phyloP scores from a whole-genome alignment of 2,888 invertebrate genomes.

The Phymatocera aterrima region DNA sequence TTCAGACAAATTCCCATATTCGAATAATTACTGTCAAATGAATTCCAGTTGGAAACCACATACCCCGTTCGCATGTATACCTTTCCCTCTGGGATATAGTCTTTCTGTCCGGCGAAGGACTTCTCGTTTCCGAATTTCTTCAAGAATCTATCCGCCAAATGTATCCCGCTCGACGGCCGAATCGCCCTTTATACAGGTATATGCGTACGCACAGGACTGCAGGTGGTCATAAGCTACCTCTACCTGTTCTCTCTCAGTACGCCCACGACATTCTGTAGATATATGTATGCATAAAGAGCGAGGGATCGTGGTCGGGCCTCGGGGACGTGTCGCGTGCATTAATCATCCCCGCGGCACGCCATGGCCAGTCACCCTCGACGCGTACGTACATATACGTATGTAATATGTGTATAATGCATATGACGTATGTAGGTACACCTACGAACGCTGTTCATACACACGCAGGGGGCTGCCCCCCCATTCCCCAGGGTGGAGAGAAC shows the following conservation, averaged over 20 bases:
- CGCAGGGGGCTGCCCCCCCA: background rate
- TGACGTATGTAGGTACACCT: background rate
- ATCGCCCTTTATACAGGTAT: too few species aligned
- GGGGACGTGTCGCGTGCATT: slow-evolving; percentile 42
- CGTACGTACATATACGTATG: slow-evolving; percentile 1
- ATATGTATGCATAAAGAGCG: background rate
- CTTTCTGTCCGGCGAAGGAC: too few species aligned
- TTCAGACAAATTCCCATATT: too few species aligned
- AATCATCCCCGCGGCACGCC: slow-evolving; percentile 41
- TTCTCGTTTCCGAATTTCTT: too few species aligned
- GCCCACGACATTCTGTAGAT: background rate
- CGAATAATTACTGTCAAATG: too few species aligned
- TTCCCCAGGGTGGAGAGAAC: slow-evolving; percentile 10
- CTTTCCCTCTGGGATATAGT: too few species aligned
- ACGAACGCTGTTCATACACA: background rate
- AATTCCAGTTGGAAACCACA: too few species aligned
- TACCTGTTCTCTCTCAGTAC: background rate
- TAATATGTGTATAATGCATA: background rate
- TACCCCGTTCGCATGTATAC: too few species aligned
- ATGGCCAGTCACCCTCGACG: slow-evolving; percentile 38
- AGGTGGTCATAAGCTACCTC: background rate
- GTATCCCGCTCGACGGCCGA: too few species aligned
- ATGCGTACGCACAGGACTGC: background rate
- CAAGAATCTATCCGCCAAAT: too few species aligned
- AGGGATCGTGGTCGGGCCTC: slow-evolving; percentile 13